Percentiles rank a stretch among this genome's conserved stretches.
Evolutionary conservation across 2,113 vertebrate species (phyloP).

Genomic region (Oreochromis aureus): DNA sequence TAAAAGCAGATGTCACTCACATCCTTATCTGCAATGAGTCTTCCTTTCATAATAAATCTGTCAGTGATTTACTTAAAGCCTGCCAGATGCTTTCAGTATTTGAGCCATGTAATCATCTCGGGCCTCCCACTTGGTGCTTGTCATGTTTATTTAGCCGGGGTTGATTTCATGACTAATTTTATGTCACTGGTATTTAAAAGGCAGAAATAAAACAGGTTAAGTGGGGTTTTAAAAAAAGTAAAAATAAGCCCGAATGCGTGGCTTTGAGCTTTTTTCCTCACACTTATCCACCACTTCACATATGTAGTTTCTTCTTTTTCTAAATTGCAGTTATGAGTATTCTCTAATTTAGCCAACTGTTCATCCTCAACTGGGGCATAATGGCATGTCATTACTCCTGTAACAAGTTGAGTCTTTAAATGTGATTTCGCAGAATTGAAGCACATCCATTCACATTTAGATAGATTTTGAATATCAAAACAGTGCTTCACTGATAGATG

Average conservation of each 20-base stretch:
- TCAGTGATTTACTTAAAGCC: constrained; percentile 9
- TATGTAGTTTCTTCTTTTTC: background rate
- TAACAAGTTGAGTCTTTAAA: background rate
- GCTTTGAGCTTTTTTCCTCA: background rate
- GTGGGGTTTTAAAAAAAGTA: background rate
- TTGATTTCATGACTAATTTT: constrained; percentile 31
- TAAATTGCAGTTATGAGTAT: background rate
- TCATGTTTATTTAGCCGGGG: constrained; percentile 41
- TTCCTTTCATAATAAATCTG: constrained; percentile 22
- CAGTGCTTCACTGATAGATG: background rate
- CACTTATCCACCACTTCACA: background rate
- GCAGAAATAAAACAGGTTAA: background rate
- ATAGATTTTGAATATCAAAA: background rate
- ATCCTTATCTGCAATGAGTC: constrained; percentile 16
- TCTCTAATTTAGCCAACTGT: background rate
- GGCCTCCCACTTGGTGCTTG: constrained; percentile 16
- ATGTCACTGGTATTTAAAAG: constrained; percentile 2
- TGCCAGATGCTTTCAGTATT: constrained; percentile 37
- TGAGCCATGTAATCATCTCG: constrained; percentile 27
- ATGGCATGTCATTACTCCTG: background rate
- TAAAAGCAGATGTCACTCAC: background rate
- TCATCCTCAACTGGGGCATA: background rate
- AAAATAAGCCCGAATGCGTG: background rate
- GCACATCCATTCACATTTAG: background rate
- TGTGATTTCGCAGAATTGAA: background rate